Evolutionary conservation across 2,888 invertebrate genomes (phyloP).

Genomic region (Gymnocheta viridis): DNA sequence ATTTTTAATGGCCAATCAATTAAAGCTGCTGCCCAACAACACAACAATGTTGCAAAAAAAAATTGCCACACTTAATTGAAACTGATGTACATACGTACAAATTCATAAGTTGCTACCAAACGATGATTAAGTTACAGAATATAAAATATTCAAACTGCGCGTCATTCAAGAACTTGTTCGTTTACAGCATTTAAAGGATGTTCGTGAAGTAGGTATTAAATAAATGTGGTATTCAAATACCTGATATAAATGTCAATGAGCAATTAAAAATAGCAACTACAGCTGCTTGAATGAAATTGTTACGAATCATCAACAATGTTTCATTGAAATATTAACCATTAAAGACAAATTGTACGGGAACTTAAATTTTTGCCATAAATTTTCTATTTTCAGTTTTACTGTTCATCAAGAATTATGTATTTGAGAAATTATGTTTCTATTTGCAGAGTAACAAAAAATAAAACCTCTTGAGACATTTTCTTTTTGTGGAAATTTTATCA

Average conservation of each 20-base stretch:
- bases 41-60: conserved; percentile 49
- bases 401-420: conserved; percentile 4
- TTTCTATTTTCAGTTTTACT: conserved; percentile 3
- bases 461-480: conserved; percentile 46
- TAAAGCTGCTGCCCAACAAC: conserved; percentile 18
- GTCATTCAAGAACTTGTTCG: conserved; percentile 1
- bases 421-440: background rate
- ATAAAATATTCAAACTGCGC: conserved; percentile 33
- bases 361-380: background rate
- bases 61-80: background rate
- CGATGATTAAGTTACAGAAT: background rate
- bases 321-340: background rate
- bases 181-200: background rate
- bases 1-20: conserved; percentile 48
- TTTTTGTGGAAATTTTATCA: background rate
- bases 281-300: background rate
- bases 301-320: background rate
- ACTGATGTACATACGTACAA: conserved; percentile 8
- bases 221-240: conserved; percentile 28
- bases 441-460: background rate
- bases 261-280: background rate
- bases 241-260: conserved; percentile 41
- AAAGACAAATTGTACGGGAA: background rate
- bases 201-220: conserved; percentile 11
- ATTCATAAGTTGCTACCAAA: background rate